Conservation (phyloP, 37 sponge, comb jelly and placozoan species). For the Ianthella basta region DNA sequence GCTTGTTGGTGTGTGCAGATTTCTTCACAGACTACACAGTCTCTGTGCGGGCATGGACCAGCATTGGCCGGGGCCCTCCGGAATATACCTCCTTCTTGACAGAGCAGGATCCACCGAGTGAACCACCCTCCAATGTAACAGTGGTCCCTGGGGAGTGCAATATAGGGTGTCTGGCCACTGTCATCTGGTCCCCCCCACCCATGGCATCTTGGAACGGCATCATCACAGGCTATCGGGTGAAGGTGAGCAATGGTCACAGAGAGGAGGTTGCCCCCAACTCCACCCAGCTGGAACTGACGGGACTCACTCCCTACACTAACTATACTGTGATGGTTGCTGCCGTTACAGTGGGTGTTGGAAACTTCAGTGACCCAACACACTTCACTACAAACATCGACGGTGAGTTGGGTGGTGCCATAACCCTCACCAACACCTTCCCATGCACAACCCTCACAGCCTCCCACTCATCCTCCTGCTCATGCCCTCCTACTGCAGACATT, state of each 20-base stretch:
- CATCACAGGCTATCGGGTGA: neutral
- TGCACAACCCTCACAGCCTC: too few species aligned
- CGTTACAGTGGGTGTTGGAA: neutral
- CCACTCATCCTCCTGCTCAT: neutral
- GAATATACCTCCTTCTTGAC: neutral
- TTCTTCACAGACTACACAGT: constrained; percentile 25
- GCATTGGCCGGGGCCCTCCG: neutral
- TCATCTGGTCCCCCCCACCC: constrained; percentile 15
- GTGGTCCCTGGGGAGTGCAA: too few species aligned
- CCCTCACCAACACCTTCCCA: neutral
- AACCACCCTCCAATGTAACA: neutral
- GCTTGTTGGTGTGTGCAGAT: neutral
- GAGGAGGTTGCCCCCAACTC: too few species aligned
- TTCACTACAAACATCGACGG: too few species aligned
- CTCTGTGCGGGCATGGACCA: neutral
- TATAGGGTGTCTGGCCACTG: too few species aligned
- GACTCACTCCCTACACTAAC: constrained; percentile 5
- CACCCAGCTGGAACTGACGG: too few species aligned
- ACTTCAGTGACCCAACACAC: neutral
- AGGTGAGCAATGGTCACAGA: neutral
- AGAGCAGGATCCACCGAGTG: constrained; percentile 2
- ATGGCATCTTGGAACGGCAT: neutral
- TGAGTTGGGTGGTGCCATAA: too few species aligned
- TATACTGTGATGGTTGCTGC: constrained; percentile 19
- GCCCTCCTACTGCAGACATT: constrained; percentile 5